These are phyloP conservation scores for Onychomys arenicola DNA, from an alignment of 2,797 vertebrate genomes.

Conservation along the genomic window DNA sequence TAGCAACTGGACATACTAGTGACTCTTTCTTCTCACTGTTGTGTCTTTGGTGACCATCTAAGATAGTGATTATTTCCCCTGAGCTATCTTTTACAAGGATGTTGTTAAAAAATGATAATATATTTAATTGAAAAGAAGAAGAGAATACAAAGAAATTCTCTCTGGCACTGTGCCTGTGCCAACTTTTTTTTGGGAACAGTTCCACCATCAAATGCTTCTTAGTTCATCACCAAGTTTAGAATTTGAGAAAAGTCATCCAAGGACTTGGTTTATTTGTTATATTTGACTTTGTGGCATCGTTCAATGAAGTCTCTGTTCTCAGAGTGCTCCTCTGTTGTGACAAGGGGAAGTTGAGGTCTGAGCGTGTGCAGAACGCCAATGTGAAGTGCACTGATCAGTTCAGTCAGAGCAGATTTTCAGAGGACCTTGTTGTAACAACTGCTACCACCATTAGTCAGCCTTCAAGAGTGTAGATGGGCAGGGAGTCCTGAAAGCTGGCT, in stretches of 20 bases:
- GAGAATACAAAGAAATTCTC: not conserved
- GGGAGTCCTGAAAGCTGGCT: not conserved
- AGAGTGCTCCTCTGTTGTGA: not conserved
- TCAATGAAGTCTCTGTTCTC: not conserved
- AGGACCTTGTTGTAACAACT: fast-evolving
- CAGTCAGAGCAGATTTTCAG: not conserved
- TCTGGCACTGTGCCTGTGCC: not conserved
- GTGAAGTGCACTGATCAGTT: not conserved
- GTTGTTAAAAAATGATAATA: not conserved
- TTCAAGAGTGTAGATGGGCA: not conserved
- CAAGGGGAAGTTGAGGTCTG: not conserved
- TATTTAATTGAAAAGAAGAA: not conserved
- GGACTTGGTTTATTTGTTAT: not conserved
- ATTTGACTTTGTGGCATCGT: not conserved
- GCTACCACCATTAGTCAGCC: not conserved
- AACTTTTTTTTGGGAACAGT: not conserved
- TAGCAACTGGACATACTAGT: not conserved
- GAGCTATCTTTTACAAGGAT: constrained; percentile 9
- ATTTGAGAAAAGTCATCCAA: constrained; percentile 51
- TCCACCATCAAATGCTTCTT: not conserved
- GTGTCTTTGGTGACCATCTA: not conserved
- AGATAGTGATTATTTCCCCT: not conserved
- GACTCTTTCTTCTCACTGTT: not conserved
- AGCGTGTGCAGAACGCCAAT: not conserved
- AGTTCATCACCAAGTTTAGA: not conserved